Base-by-base conservation (phyloP, 1,140 invertebrate species). In the Drosophila biarmipes region DNA sequence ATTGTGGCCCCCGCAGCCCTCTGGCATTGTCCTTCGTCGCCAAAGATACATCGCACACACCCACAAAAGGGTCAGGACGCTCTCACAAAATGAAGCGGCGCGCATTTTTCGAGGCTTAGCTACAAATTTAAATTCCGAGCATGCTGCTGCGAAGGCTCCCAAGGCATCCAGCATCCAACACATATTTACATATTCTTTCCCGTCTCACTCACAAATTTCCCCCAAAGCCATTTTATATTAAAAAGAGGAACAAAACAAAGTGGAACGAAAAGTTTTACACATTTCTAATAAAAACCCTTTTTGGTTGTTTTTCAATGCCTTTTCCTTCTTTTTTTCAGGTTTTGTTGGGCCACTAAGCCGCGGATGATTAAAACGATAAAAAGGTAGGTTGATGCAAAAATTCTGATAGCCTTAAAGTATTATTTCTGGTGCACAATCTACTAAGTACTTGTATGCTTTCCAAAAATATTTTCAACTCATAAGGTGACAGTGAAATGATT, bases 271-370 rank as follows among this genome's bases (percentile, higher is more conserved):
- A 69, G 64, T 86, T 86, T 72, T 76, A 75, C 75, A 64, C 78
- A 78, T 78, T 81, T 87, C 74, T 86, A 87, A 87, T 78, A 79
- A 76, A 48, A 89, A 89, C 89, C 84, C 78, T 75, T 82, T 86
- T 71, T 48, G 42, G 68, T 79, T 45, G 43, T 52, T 57, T 56
- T 69, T 56, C 42, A 69, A 69, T 51, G 55, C 58, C 51, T 38
- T 49, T 40, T 63, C 43, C 56, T 53, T 54, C 48, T 62, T 58
- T 37, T 45, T 64, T 63, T 19, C 59, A 78, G 58, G 49, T 61
- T 61, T 45, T n/a, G 27, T 37, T 24, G 66, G 63, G 58, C 34
- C 34, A 49, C 49, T 61, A 54, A 71, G 62, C 68, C 61, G 52
- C 42, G 63, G 52, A 80, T 84, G 79, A 87, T 89, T 89, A 87